These are phyloP conservation scores for Caenorhabditis virilis DNA, from an alignment of 2,888 invertebrate species.

Conservation along the genomic window DNA sequence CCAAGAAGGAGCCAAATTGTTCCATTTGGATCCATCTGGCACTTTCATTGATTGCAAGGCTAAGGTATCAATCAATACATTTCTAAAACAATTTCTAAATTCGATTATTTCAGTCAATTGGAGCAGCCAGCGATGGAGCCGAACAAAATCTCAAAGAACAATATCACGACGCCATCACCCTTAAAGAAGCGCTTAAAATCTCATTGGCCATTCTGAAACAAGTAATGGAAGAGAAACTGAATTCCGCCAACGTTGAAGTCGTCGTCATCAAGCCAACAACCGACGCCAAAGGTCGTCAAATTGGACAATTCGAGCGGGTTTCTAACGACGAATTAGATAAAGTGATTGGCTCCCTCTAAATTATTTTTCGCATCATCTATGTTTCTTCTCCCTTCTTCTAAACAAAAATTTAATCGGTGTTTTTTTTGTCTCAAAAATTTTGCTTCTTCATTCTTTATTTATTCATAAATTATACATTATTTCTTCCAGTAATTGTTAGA, in stretches of 20 bases:
- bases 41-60: slow-evolving; percentile 97
- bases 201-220: slow-evolving; percentile 93
- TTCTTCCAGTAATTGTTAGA: too few species aligned
- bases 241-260: slow-evolving; percentile 91
- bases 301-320: slow-evolving; percentile 50
- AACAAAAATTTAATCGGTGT: too few species aligned
- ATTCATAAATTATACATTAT: background rate
- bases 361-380: background rate
- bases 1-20: slow-evolving; percentile 78
- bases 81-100: background rate
- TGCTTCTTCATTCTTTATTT: background rate
- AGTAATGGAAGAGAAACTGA: slow-evolving; percentile 99
- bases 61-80: slow-evolving; percentile 72
- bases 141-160: slow-evolving; percentile 86
- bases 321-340: slow-evolving; percentile 47
- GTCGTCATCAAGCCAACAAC: slow-evolving; percentile 60
- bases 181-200: slow-evolving; percentile 85
- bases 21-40: slow-evolving; percentile 86
- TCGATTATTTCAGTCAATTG: slow-evolving; percentile 78
- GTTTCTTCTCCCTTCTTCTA: too few species aligned
- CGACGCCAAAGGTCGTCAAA: slow-evolving; percentile 58
- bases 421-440: too few species aligned
- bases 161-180: slow-evolving; percentile 72
- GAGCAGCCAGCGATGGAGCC: slow-evolving; percentile 97
- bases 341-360: slow-evolving; percentile 45